Conservation (phyloP, 2,888 invertebrate genomes). For the Strigamia transsilvanica region DNA sequence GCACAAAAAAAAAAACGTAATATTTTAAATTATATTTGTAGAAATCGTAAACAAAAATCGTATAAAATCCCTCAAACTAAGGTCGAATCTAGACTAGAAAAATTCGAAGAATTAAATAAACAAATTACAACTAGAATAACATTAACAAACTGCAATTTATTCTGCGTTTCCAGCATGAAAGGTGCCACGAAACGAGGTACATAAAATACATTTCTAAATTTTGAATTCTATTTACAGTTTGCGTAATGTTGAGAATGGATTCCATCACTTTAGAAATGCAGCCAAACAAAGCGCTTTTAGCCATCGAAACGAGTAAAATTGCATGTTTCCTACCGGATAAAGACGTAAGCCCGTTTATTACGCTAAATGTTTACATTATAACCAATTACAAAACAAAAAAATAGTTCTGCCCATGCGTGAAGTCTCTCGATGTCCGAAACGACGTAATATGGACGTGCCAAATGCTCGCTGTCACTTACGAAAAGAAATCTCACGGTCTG, state of each 20-base stretch:
- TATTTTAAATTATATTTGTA: background rate
- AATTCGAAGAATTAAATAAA: background rate
- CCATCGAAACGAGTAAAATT: constrained; percentile 74
- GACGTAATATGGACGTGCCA: background rate
- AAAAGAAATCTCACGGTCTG: constrained; percentile 12
- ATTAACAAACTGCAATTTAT: constrained; percentile 26
- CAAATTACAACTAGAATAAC: background rate
- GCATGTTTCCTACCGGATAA: constrained; percentile 70
- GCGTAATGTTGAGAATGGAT: constrained; percentile 74
- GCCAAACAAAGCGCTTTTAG: constrained; percentile 68
- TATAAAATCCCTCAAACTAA: background rate
- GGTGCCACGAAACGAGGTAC: background rate
- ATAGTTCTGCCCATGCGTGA: constrained; percentile 64
- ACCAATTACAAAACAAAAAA: too few relatives aligned
- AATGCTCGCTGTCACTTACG: background rate
- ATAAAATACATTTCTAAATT: background rate
- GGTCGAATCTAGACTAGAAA: background rate
- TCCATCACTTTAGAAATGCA: constrained; percentile 72
- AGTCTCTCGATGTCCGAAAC: constrained; percentile 66
- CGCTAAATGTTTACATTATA: background rate
- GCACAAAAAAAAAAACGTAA: background rate
- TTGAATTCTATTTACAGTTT: constrained; percentile 59
- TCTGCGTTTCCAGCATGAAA: background rate
- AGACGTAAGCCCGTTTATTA: constrained; percentile 59
- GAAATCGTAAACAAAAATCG: background rate